Evolutionary conservation across 2,888 invertebrate genomes (phyloP).

Genomic region (Panzeria rudis): DNA sequence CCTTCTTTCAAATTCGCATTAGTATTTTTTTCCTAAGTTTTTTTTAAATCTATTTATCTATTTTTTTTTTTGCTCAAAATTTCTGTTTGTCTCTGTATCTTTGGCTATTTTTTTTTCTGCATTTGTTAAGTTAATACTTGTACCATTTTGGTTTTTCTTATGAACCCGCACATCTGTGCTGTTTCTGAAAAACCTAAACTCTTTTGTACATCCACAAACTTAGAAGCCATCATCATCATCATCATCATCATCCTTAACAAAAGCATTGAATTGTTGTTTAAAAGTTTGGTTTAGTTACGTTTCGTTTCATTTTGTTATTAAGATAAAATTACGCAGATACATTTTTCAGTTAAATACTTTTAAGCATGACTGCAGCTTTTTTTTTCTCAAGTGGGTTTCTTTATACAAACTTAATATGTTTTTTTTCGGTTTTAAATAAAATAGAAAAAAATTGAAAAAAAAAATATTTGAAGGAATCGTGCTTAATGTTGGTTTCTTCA

Average conservation of each 20-base stretch:
- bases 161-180: constrained; percentile 70
- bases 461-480: constrained; percentile 49
- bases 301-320: constrained; percentile 65
- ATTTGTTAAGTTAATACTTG: constrained; percentile 20
- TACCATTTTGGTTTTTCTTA: constrained; percentile 53
- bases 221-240: constrained; percentile 35
- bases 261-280: constrained; percentile 23
- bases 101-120: constrained; percentile 1
- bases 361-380: constrained; percentile 36
- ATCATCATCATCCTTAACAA: constrained; percentile 23
- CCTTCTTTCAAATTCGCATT: constrained; percentile 9
- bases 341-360: constrained; percentile 35
- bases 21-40: constrained; percentile 9
- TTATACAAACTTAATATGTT: not conserved
- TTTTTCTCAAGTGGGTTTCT: constrained; percentile 6
- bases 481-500: constrained; percentile 25
- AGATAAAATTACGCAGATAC: constrained; percentile 71
- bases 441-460: not conserved
- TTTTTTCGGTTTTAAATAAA: constrained; percentile 9
- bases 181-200: constrained; percentile 18
- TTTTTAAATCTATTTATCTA: not conserved
- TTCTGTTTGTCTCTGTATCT: constrained; percentile 25
- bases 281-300: constrained; percentile 29
- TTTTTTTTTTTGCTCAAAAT: not conserved
- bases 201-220: not conserved